Evolutionary conservation across 2,113 vertebrate species (phyloP).

Genomic region (Ophthalmotilapia sp.): DNA sequence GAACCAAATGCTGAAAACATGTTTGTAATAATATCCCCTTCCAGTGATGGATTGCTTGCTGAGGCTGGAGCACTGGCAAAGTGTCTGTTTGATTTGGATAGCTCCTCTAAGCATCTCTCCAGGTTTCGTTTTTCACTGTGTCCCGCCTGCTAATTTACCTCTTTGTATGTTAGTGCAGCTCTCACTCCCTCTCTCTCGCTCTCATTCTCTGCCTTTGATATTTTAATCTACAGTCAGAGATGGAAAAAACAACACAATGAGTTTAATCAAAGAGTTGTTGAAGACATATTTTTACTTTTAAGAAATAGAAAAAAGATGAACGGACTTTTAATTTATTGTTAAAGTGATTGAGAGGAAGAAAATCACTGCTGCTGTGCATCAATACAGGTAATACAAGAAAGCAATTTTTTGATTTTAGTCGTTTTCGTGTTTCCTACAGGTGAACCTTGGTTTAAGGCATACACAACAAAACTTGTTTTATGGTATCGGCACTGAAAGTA

Average conservation of each 20-base stretch:
- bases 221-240: constrained; percentile 9
- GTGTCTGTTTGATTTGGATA: constrained; percentile 65
- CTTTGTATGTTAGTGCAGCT: constrained; percentile 24
- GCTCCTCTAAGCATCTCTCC: constrained; percentile 34
- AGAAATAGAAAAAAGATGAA: neutral
- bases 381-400: neutral
- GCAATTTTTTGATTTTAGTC: neutral
- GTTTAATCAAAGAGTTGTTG: neutral
- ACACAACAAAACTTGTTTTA: constrained; percentile 3
- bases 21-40: constrained; percentile 28
- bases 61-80: constrained; percentile 47
- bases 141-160: constrained; percentile 9
- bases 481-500: neutral
- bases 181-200: neutral
- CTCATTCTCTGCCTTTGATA: constrained; percentile 12
- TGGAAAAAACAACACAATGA: constrained; percentile 18
- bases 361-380: neutral
- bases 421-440: neutral
- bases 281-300: neutral
- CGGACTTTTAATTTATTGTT: neutral
- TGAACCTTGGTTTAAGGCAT: constrained; percentile 7
- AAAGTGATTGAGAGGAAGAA: neutral
- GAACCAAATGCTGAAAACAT: constrained; percentile 26
- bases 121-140: constrained; percentile 33
- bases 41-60: constrained; percentile 42